These are phyloP conservation scores for Ramphastos sulfuratus DNA, from an alignment of 2,113 vertebrate genomes.

Conservation along the genomic window DNA sequence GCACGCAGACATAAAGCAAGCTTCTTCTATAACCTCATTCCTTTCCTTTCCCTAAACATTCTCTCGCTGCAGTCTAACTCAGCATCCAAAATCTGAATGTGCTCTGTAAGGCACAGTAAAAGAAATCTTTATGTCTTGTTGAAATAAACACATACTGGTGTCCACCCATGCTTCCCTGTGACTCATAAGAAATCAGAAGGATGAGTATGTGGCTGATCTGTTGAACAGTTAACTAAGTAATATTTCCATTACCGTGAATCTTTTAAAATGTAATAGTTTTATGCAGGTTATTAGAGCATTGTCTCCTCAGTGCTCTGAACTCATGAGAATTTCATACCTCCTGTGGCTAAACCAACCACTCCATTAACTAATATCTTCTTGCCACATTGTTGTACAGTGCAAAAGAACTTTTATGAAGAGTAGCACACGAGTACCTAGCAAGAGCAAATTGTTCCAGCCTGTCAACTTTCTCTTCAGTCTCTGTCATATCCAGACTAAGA, in stretches of 20 bases:
- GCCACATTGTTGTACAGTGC: neutral
- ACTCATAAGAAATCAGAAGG: neutral
- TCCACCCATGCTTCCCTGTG: neutral
- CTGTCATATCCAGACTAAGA: constrained; percentile 81
- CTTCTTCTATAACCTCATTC: neutral
- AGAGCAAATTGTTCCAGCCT: constrained; percentile 81
- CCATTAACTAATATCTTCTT: neutral
- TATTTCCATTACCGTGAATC: neutral
- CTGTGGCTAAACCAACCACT: neutral
- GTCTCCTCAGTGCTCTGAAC: neutral
- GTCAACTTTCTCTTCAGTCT: constrained; percentile 79
- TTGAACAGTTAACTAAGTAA: neutral
- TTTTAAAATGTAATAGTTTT: neutral
- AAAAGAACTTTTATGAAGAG: neutral
- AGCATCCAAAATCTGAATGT: neutral
- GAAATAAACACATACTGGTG: neutral
- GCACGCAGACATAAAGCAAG: neutral
- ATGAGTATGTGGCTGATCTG: neutral
- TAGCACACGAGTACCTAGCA: constrained; percentile 76
- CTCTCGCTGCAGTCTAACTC: neutral
- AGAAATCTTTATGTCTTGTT: neutral
- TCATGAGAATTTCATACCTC: neutral
- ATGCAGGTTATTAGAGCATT: neutral
- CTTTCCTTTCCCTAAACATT: neutral
- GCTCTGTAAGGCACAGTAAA: neutral